These are phyloP conservation scores for Chinchilla lanigera DNA, from an alignment of 2,113 vertebrate species.

Conservation along the genomic window DNA sequence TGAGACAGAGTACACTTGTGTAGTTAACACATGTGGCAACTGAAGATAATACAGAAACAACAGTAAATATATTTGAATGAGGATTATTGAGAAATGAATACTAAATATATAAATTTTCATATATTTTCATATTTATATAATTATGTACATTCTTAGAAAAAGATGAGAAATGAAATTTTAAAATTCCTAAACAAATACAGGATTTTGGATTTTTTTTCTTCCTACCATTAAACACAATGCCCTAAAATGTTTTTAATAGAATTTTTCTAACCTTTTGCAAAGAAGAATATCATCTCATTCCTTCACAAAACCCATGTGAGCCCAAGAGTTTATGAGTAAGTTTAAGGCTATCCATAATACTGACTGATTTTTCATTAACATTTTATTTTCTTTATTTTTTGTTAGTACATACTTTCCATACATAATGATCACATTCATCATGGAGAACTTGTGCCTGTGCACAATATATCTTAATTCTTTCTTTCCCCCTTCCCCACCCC, in stretches of 20 bases:
- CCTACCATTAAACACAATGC: not conserved
- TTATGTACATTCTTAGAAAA: conserved; percentile 5
- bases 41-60: conserved; percentile 63
- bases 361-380: not conserved
- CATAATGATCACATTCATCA: not conserved
- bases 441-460: not conserved
- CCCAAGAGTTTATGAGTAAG: conserved; percentile 9
- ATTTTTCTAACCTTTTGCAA: not conserved
- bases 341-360: not conserved
- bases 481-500: not conserved
- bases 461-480: not conserved
- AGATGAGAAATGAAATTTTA: conserved; percentile 57
- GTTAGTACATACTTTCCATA: not conserved
- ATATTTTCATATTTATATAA: not conserved
- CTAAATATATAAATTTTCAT: not conserved
- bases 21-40: conserved; percentile 64
- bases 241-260: not conserved
- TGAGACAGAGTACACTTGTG: conserved; percentile 16
- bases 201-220: not conserved
- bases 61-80: conserved; percentile 51
- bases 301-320: conserved; percentile 38
- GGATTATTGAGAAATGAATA: conserved; percentile 68
- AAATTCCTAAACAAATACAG: not conserved
- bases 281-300: not conserved
- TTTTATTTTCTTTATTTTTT: not conserved